Percentiles rank a stretch among this genome's conserved stretches.
Conservation (phyloP, 2,113 vertebrate species). For the Anser brachyrhynchus region DNA sequence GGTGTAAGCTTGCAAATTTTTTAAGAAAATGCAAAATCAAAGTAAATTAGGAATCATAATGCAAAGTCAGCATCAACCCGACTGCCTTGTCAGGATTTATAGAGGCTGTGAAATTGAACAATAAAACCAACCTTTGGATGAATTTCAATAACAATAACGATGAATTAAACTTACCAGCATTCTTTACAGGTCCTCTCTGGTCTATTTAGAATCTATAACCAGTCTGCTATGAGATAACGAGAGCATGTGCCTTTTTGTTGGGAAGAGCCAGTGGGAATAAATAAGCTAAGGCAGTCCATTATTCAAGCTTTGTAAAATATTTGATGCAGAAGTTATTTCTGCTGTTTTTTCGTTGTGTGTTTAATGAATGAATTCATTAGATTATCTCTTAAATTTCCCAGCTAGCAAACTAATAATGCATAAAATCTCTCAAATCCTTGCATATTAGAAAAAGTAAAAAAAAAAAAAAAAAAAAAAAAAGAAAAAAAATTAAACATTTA, state of each 20-base stretch:
- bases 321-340: constrained; percentile 45
- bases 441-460: background rate
- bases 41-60: constrained; percentile 51
- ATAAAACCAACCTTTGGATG: constrained; percentile 59
- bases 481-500: background rate
- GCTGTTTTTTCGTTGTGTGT: background rate
- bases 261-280: constrained; percentile 12
- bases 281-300: constrained; percentile 1
- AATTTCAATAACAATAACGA: constrained; percentile 61
- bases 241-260: background rate
- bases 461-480: background rate
- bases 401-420: constrained; percentile 34
- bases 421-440: constrained; percentile 34
- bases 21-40: constrained; percentile 33
- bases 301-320: constrained; percentile 47
- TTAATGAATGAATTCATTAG: constrained; percentile 11
- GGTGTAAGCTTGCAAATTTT: background rate
- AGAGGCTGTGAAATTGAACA: constrained; percentile 55
- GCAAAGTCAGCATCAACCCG: constrained; percentile 43
- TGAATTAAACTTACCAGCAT: constrained; percentile 47
- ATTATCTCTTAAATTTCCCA: constrained; percentile 48
- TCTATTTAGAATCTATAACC: constrained; percentile 64
- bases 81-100: constrained; percentile 32
- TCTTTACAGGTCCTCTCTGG: constrained; percentile 50
- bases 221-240: background rate